These are phyloP conservation scores for Musca domestica DNA, from an alignment of 1,140 invertebrate genomes.

Conservation along the genomic window DNA sequence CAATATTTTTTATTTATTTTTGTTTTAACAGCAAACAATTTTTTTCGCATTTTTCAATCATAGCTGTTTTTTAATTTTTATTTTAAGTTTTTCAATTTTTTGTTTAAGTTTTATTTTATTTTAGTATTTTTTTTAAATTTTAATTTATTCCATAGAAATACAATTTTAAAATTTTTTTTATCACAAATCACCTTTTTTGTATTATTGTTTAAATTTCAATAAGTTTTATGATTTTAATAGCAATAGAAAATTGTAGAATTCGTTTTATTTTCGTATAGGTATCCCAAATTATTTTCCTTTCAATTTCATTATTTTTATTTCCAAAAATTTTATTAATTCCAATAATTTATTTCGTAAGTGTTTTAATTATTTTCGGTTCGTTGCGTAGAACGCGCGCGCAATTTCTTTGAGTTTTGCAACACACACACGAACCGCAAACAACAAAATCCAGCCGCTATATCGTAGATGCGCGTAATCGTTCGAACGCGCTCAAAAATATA, in stretches of 20 bases:
- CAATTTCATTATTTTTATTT: not conserved
- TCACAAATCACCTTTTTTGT: not conserved
- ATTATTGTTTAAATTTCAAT: slow-evolving; percentile 1
- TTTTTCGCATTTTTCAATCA: not conserved
- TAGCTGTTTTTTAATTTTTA: not conserved
- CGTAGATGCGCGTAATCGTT: not conserved
- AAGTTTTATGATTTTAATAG: not conserved
- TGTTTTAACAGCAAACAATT: not conserved
- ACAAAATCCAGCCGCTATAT: not conserved
- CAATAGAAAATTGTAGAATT: too few relatives aligned
- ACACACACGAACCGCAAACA: not conserved
- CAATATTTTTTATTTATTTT: too few relatives aligned
- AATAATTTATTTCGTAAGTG: not conserved
- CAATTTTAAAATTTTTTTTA: not conserved
- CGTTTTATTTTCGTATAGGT: not conserved
- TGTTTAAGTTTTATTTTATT: not conserved
- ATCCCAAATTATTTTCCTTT: not conserved
- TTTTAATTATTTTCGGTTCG: not conserved
- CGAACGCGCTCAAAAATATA: not conserved
- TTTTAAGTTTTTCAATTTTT: not conserved
- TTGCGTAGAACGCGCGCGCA: slow-evolving; percentile 38
- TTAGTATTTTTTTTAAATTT: not conserved
- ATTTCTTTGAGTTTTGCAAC: not conserved
- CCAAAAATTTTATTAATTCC: not conserved
- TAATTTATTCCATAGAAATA: not conserved